Percentiles rank a stretch among this genome's conserved stretches.
Conservation (phyloP, 1,140 invertebrate genomes). For the Scaptomyza montana region DNA sequence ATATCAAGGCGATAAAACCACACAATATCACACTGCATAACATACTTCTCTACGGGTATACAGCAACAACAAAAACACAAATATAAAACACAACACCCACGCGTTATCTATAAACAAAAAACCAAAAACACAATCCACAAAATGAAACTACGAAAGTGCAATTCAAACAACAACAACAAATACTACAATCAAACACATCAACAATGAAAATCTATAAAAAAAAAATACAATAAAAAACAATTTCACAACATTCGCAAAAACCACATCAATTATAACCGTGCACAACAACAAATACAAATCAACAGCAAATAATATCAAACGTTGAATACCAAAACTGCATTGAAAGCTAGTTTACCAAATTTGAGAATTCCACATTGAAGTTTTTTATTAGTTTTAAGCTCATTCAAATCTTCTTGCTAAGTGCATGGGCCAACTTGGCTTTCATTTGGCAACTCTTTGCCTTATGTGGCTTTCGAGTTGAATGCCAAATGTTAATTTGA, state of each 20-base stretch:
- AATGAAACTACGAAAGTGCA: constrained; percentile 61
- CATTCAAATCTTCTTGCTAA: neutral
- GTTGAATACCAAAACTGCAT: constrained; percentile 8
- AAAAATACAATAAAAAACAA: constrained; percentile 19
- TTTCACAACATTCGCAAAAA: constrained; percentile 26
- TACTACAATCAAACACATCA: constrained; percentile 28
- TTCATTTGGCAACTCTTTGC: constrained; percentile 21
- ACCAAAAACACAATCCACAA: constrained; percentile 50
- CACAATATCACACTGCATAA: constrained; percentile 57
- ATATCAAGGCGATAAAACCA: constrained; percentile 51
- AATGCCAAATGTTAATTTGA: constrained; percentile 28
- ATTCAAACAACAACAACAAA: constrained; percentile 44
- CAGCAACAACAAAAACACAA: constrained; percentile 36
- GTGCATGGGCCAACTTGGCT: constrained; percentile 23
- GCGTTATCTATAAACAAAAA: constrained; percentile 38
- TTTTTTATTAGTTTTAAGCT: neutral
- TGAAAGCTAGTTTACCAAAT: constrained; percentile 2
- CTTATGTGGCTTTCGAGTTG: constrained; percentile 24
- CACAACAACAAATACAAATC: constrained; percentile 13
- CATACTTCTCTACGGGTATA: constrained; percentile 29
- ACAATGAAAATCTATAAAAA: constrained; percentile 37
- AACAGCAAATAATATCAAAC: constrained; percentile 11
- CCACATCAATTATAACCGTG: constrained; percentile 24
- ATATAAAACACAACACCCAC: constrained; percentile 23
- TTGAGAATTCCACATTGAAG: constrained; percentile 2